Percentiles rank a stretch among this genome's conserved stretches.
These are phyloP conservation scores for Pseudomugil gertrudae DNA, from an alignment of 2,797 vertebrate genomes.

Conservation along the genomic window DNA sequence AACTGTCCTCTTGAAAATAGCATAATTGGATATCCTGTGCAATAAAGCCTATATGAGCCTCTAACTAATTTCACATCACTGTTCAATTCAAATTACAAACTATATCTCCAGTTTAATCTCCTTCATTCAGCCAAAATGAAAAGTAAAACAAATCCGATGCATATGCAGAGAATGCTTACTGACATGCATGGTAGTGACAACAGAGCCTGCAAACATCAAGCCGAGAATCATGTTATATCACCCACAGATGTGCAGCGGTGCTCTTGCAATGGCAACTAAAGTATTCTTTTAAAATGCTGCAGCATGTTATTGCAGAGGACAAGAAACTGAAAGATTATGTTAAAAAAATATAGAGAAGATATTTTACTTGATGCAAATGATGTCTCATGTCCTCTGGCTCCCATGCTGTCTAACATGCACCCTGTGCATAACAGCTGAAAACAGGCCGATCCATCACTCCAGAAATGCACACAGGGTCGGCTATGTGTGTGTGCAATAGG, in stretches of 20 bases:
- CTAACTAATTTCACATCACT: conserved; percentile 15
- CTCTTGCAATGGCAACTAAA: conserved; percentile 2
- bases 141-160: conserved; percentile 27
- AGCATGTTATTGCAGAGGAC: conserved; percentile 8
- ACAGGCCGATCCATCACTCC: conserved; percentile 35
- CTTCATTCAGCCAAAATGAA: conserved; percentile 31
- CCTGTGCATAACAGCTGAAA: conserved; percentile 48
- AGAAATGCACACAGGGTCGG: conserved; percentile 35
- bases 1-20: not conserved
- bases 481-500: conserved; percentile 29
- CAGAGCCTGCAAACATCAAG: conserved; percentile 27
- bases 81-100: conserved; percentile 15
- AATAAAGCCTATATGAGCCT: conserved; percentile 15
- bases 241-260: conserved; percentile 30
- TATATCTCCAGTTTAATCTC: conserved; percentile 15
- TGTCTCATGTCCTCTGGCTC: conserved; percentile 68
- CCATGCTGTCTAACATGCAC: conserved; percentile 46
- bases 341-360: conserved; percentile 35
- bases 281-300: conserved; percentile 15
- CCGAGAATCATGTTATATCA: conserved; percentile 43
- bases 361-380: conserved; percentile 65
- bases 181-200: conserved; percentile 39
- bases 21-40: conserved; percentile 27
- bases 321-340: conserved; percentile 25
- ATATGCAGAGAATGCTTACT: conserved; percentile 30